Evolutionary conservation across 2,888 invertebrate species (phyloP).

Genomic region (Agrotis puta): DNA sequence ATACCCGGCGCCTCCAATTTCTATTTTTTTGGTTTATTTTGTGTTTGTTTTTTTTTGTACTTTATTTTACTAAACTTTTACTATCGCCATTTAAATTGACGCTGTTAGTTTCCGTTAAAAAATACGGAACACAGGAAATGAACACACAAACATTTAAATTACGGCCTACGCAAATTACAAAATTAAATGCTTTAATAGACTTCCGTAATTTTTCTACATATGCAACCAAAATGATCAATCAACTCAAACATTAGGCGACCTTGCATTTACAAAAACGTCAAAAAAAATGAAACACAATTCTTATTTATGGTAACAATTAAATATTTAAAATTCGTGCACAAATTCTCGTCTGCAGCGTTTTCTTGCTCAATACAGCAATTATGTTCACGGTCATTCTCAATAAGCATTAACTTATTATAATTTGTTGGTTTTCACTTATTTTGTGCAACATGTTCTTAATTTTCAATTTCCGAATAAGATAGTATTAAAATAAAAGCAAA

Average conservation of each 20-base stretch:
- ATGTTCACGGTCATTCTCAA: slow-evolving; percentile 50
- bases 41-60: too few relatives aligned
- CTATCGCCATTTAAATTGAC: neutral
- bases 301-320: slow-evolving; percentile 5
- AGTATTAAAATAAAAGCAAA: neutral
- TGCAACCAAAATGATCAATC: neutral
- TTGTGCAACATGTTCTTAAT: slow-evolving; percentile 11
- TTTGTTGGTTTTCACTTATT: slow-evolving; percentile 32
- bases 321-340: slow-evolving; percentile 23
- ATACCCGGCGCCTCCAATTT: slow-evolving; percentile 89
- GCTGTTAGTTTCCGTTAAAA: neutral
- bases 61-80: neutral
- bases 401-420: slow-evolving; percentile 26
- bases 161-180: neutral
- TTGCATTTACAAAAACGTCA: slow-evolving; percentile 14
- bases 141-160: too few relatives aligned
- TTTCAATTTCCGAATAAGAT: neutral
- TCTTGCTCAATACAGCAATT: slow-evolving; percentile 53
- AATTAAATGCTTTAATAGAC: neutral
- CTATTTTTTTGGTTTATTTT: neutral
- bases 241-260: slow-evolving; percentile 2
- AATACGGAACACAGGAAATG: too few relatives aligned
- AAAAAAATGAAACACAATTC: neutral
- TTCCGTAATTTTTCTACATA: slow-evolving; percentile 1
- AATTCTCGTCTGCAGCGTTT: slow-evolving; percentile 25